Conservation (phyloP, 2,113 vertebrate species). For the Lanius collurio region DNA sequence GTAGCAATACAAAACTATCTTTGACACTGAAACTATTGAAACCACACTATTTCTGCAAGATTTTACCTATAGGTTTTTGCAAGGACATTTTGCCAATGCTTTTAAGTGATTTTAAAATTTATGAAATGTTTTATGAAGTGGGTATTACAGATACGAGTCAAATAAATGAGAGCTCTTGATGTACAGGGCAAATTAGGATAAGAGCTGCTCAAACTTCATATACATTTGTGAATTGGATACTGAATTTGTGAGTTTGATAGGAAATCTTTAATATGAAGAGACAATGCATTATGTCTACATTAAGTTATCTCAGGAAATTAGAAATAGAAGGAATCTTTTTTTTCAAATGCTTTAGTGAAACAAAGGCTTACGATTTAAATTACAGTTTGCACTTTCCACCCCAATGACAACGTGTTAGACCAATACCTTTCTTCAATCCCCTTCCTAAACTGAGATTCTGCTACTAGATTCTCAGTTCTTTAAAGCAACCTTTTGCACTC, state of each 20-base stretch:
- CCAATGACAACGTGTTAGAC: neutral
- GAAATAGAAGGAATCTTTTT: neutral
- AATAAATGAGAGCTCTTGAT: neutral
- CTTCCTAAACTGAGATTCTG: neutral
- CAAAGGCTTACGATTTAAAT: neutral
- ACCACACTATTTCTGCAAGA: neutral
- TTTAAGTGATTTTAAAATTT: neutral
- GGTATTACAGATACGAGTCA: neutral
- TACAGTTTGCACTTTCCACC: neutral
- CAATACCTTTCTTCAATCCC: neutral
- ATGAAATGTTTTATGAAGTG: neutral
- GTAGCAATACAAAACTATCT: neutral
- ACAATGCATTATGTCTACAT: neutral
- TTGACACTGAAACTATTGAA: neutral
- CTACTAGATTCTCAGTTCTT: neutral
- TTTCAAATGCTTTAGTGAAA: neutral
- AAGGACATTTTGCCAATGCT: neutral
- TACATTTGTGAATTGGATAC: neutral
- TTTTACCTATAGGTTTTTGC: neutral
- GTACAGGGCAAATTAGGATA: neutral
- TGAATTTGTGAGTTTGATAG: neutral
- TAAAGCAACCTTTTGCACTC: constrained; percentile 2
- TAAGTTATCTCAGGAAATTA: neutral
- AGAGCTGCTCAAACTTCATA: neutral
- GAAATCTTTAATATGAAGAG: neutral